phyloP scores from a whole-genome alignment of 1,140 invertebrate genomes.

The Epicauta chinensis region DNA sequence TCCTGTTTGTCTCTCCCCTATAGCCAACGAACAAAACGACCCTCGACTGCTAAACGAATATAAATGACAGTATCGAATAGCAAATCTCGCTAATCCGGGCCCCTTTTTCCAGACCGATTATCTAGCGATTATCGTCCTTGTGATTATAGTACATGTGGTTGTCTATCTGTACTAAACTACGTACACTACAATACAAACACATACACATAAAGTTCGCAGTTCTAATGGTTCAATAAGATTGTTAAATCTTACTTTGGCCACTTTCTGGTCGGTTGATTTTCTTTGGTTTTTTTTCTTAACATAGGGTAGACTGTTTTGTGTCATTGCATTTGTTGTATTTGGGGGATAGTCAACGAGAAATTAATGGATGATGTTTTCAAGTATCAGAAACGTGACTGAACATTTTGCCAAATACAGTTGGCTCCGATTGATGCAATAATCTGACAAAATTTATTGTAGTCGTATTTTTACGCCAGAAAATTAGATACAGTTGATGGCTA shows the following conservation, averaged over 20 bases:
- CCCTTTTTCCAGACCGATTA: conserved; percentile 25
- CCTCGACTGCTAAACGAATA: conserved; percentile 35
- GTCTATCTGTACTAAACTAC: neutral
- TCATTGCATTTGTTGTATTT: neutral
- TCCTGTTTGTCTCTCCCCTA: neutral
- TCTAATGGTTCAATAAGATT: conserved; percentile 34
- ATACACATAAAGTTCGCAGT: conserved; percentile 7
- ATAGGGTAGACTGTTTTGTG: too few species aligned
- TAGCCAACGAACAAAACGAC: conserved; percentile 5
- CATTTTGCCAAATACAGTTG: neutral
- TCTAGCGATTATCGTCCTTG: conserved; percentile 28
- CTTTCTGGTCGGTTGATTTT: conserved; percentile 21
- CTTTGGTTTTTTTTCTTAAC: neutral
- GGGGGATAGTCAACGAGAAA: neutral
- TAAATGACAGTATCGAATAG: conserved; percentile 37
- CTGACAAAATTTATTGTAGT: neutral
- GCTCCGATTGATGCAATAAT: conserved; percentile 3
- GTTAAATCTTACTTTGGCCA: conserved; percentile 36
- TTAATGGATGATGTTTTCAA: conserved; percentile 12
- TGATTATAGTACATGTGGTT: conserved; percentile 7
- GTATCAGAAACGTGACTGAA: conserved; percentile 3
- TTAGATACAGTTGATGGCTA: too few species aligned
- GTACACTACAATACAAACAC: too few species aligned
- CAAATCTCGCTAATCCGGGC: conserved; percentile 35
- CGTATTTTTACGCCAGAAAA: too few species aligned